Evolutionary conservation across 2,797 vertebrate genomes (phyloP).

Genomic region (Lutjanus argentimaculatus): DNA sequence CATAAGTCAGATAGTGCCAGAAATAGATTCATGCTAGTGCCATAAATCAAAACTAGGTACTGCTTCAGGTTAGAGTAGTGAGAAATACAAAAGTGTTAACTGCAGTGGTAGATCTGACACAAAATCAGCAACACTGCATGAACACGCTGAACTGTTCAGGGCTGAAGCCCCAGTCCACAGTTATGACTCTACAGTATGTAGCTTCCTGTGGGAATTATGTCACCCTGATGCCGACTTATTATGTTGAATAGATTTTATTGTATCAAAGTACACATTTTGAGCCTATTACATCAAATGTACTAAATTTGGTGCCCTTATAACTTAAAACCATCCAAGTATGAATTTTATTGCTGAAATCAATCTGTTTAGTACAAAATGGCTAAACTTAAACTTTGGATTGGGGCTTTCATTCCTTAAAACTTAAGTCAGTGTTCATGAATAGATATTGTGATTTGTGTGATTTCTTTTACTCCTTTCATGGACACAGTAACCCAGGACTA

Average conservation of each 20-base stretch:
- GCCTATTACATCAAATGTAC: background rate
- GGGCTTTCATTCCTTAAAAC: conserved; percentile 9
- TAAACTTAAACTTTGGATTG: conserved; percentile 4
- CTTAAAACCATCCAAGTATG: background rate
- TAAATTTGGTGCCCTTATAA: background rate
- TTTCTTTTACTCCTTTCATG: conserved; percentile 15
- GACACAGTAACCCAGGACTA: conserved; percentile 2
- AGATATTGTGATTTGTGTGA: conserved; percentile 8
- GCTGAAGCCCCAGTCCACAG: background rate
- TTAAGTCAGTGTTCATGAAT: conserved; percentile 5
- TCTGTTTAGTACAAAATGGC: background rate
- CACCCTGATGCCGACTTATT: background rate
- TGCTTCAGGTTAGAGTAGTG: conserved; percentile 32
- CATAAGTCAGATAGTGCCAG: conserved; percentile 46
- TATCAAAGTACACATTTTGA: background rate
- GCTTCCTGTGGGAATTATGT: background rate
- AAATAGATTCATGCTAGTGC: conserved; percentile 41
- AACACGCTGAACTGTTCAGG: conserved; percentile 1
- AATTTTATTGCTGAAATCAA: background rate
- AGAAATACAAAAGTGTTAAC: conserved; percentile 9
- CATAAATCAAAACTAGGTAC: conserved; percentile 20
- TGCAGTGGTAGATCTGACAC: conserved; percentile 21
- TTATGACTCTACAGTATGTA: background rate
- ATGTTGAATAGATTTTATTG: background rate
- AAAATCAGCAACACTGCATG: conserved; percentile 21